Evolutionary conservation across 2,888 invertebrate genomes (phyloP).

Genomic region (Antitype chi): DNA sequence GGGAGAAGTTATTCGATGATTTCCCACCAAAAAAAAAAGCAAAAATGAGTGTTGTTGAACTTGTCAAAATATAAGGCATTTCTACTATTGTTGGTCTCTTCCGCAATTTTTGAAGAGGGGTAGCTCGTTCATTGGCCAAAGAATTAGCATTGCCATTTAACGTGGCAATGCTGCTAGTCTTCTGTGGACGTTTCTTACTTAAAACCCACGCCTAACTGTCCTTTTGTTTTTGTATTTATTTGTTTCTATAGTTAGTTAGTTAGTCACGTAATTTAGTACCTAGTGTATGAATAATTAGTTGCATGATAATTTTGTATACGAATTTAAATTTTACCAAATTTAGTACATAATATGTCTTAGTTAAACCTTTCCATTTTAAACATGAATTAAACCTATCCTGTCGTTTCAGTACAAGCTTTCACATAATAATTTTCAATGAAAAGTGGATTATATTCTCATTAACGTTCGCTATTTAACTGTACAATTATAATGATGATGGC

Average conservation of each 20-base stretch:
- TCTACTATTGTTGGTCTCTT: no score
- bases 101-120: neutral
- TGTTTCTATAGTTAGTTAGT: neutral
- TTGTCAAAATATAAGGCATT: no score
- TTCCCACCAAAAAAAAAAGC: no score
- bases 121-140: neutral
- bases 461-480: neutral
- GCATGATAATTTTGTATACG: neutral
- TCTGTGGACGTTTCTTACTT: neutral
- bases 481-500: constrained; percentile 10
- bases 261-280: neutral
- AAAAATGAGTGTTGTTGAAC: no score
- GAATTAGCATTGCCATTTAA: neutral
- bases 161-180: neutral
- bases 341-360: neutral
- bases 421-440: neutral
- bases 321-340: neutral
- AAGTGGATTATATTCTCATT: neutral
- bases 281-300: neutral
- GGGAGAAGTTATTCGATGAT: no score
- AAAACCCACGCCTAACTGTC: neutral
- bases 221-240: neutral
- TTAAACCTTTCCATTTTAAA: neutral
- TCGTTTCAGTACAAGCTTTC: neutral
- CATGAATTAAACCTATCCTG: neutral